Evolutionary conservation across 2,797 vertebrate genomes (phyloP), one percentile per base, ranked within the genome.

Genomic region (Acipenser oxyrinchus): DNA sequence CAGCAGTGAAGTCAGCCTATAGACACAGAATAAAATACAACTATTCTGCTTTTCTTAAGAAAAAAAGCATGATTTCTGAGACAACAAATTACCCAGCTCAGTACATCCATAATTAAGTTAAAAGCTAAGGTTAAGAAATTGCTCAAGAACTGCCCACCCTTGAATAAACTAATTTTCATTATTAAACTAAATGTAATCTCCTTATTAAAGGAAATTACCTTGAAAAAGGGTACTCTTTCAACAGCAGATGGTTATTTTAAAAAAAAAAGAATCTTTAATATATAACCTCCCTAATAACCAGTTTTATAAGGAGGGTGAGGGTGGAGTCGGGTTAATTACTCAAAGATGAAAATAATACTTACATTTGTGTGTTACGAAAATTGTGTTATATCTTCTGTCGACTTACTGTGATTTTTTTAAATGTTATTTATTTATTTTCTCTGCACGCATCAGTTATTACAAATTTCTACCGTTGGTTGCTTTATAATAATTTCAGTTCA

Each of bases 181-280:
- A 70, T 67, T 70, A 67, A 37, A 67, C 66, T n/a, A 58, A 18
- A n/a, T 15, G 50, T 66, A 63, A 67, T 70, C 49, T 67, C 15
- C 61, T 70, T 59, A 70, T 70, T 70, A 67, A 63, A 60, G 60
- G 37, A 48, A 62, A 70, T 58, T 62, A 64, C 60, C 66, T 18
- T 7, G 61, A 62, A 15, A 51, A 67, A 60, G 49, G 48, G 51
- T 49, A 49, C 60, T 67, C 51, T 51, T 66, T 63, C 60, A 66
- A 63, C 51, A 11, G 6, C 52, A 13, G 37, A 37, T 37, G 37
- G 37, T 37, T 37, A 37, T 37, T 37, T 5, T 5, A 37, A 37
- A 37, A 37, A 37, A 37, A 37, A 37, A 37, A 37, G 18, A 37
- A 37, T 4, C 37, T 37, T 37, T 37, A 37, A 37, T 37, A 37